phyloP scores from a whole-genome alignment of 2,888 invertebrate genomes.

The Nesidiocoris tenuis region DNA sequence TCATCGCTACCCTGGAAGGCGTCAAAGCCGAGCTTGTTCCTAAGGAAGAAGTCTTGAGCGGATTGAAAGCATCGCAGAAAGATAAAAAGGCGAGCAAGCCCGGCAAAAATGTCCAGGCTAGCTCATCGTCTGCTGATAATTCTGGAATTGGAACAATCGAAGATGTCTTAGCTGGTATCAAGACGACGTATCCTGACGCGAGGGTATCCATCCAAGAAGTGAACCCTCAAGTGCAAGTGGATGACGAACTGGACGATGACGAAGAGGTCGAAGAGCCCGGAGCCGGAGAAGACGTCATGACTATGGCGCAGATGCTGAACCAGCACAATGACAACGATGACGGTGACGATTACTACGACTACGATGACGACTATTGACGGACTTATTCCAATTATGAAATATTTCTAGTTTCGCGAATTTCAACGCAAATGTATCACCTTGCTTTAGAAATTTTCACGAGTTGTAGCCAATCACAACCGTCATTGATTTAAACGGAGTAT shows the following conservation, averaged over 20 bases:
- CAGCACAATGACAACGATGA: constrained; percentile 64
- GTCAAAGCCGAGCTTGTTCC: constrained; percentile 45
- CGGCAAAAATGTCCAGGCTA: not conserved
- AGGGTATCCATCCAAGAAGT: not conserved
- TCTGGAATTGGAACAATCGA: not conserved
- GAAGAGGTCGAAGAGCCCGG: constrained; percentile 52
- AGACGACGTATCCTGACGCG: not conserved
- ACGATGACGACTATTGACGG: constrained; percentile 63
- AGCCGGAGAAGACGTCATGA: constrained; percentile 52
- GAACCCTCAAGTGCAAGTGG: constrained; percentile 7
- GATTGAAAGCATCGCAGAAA: constrained; percentile 4
- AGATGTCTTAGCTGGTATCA: not conserved
- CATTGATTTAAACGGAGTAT: not conserved
- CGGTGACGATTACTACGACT: constrained; percentile 64
- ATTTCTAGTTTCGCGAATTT: not conserved
- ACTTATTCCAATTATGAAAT: not conserved
- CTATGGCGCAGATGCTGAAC: constrained; percentile 56
- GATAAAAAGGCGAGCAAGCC: not conserved
- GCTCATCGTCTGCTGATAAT: not conserved
- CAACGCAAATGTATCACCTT: too few relatives aligned
- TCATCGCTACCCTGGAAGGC: constrained; percentile 24
- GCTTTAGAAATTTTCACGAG: not conserved
- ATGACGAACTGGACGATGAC: constrained; percentile 54
- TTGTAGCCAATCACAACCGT: not conserved
- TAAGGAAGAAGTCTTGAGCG: constrained; percentile 45